Conservation (phyloP, 92 coral and sea anemone genomes). For the Ricordea florida region DNA sequence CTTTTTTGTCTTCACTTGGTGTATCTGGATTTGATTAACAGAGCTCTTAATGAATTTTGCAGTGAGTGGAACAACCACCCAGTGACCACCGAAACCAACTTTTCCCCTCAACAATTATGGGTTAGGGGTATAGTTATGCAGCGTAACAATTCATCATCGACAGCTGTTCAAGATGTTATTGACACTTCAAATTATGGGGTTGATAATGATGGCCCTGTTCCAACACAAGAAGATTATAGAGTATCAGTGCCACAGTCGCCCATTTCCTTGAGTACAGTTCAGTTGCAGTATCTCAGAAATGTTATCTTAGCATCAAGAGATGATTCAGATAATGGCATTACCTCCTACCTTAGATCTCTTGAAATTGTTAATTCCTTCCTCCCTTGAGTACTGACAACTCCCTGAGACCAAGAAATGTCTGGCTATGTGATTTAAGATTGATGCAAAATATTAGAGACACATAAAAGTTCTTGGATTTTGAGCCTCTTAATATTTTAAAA, state of each 20-base stretch:
- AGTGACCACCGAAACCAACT: slow-evolving; percentile 48
- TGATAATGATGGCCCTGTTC: slow-evolving; percentile 26
- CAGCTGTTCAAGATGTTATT: slow-evolving; percentile 30
- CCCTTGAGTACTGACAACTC: background rate
- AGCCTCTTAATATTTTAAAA: slow-evolving; percentile 10
- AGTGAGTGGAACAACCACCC: slow-evolving; percentile 65
- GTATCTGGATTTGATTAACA: slow-evolving; percentile 38
- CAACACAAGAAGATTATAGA: slow-evolving; percentile 3
- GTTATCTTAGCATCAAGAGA: slow-evolving; percentile 9
- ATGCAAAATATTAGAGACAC: slow-evolving; percentile 18
- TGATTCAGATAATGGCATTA: slow-evolving; percentile 19
- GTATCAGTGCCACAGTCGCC: slow-evolving; percentile 9
- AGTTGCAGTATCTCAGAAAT: slow-evolving; percentile 6
- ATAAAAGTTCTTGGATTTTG: background rate
- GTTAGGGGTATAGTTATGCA: slow-evolving; percentile 14
- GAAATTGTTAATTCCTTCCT: slow-evolving; percentile 10
- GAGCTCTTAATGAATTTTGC: slow-evolving; percentile 33
- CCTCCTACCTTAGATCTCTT: slow-evolving; percentile 1
- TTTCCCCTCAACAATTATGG: slow-evolving; percentile 60
- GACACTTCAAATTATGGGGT: slow-evolving; percentile 11
- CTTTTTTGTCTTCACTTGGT: slow-evolving; percentile 46
- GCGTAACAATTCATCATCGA: background rate
- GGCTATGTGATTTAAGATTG: slow-evolving; percentile 7
- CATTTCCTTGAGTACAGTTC: slow-evolving; percentile 1
- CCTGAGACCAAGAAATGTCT: slow-evolving; percentile 10